Base-by-base conservation (phyloP, 2,888 invertebrate genomes). In the Cephonodes hylas region DNA sequence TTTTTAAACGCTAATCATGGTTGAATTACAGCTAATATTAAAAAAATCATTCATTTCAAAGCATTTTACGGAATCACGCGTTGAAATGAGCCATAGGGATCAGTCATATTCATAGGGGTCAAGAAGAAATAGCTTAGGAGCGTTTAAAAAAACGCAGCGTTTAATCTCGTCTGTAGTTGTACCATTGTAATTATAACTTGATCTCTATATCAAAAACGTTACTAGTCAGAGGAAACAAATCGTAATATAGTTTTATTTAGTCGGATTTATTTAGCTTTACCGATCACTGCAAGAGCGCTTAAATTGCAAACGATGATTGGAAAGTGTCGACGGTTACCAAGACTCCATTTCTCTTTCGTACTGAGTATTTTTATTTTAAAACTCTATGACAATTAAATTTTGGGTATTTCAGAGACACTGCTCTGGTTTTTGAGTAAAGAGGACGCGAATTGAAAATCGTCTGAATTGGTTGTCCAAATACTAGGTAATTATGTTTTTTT, bases 161-260 rank as follows among this genome's bases (percentile, higher is more conserved):
- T 13, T 22, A 27, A 59, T 42, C 10, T 27, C 31, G 15, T 46
- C 34, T 53, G 18, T 23, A 18, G 27, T 48, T 48, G 48, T 15
- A 34, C 18, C 42, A 22, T 46, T 59, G 59, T 59, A 59, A 31
- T 46, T 42, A 58, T 57, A 45, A 61, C 44, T 75, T 85, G 90
- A 91, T 91, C 91, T 91, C 91, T 84, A 77, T 80, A 78, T 81
- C 75, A 79, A 84, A 79, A 84, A 84, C 85, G 83, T 88, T 85
- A 86, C 91, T 91, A 91, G 91, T 91, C 91, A 90, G 18, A 62
- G 80, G 84, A 80, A 81, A 81, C 73, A 38, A 58, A 80, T 85
- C 84, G 81, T 77, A 80, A 74, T 78, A 79, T 81, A 78, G 73
- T 76, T 80, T 73, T 76, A 80, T 75, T 75, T 75, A 62, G 59